Evolutionary conservation across 2,113 vertebrate genomes (phyloP).

Genomic region (Sardina pilchardus): DNA sequence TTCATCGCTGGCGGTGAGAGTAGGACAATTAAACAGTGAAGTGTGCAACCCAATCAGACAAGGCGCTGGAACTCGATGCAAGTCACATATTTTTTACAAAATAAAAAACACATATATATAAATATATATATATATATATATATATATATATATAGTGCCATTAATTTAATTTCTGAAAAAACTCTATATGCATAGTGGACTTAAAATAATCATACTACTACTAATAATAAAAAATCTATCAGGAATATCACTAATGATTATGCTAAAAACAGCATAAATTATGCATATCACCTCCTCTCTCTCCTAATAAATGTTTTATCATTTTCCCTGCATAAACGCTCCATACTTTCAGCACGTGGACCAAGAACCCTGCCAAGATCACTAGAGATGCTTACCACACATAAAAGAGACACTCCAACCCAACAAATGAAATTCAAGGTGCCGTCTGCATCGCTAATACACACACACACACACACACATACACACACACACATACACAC

Average conservation of each 20-base stretch:
- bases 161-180: constrained; percentile 80
- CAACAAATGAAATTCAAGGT: constrained; percentile 77
- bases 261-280: constrained; percentile 99
- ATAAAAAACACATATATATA: constrained; percentile 63
- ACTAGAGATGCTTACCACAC: constrained; percentile 85
- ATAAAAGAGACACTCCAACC: constrained; percentile 80
- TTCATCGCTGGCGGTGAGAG: constrained; percentile 81
- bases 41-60: constrained; percentile 55
- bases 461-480: constrained; percentile 52
- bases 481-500: constrained; percentile 48
- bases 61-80: constrained; percentile 60
- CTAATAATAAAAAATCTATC: constrained; percentile 84
- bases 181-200: constrained; percentile 76
- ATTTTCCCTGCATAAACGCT: constrained; percentile 97
- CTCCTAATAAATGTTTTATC: constrained; percentile 99
- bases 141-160: constrained; percentile 85
- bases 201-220: constrained; percentile 52
- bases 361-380: constrained; percentile 88
- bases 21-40: constrained; percentile 87
- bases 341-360: constrained; percentile 86
- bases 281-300: constrained; percentile 99
- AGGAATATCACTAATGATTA: constrained; percentile 99
- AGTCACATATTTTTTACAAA: constrained; percentile 81
- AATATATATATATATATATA: constrained; percentile 87
- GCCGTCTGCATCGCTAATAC: constrained; percentile 70